Evolutionary conservation across 2,797 vertebrate genomes (phyloP).

Genomic region (Dallia pectoralis): DNA sequence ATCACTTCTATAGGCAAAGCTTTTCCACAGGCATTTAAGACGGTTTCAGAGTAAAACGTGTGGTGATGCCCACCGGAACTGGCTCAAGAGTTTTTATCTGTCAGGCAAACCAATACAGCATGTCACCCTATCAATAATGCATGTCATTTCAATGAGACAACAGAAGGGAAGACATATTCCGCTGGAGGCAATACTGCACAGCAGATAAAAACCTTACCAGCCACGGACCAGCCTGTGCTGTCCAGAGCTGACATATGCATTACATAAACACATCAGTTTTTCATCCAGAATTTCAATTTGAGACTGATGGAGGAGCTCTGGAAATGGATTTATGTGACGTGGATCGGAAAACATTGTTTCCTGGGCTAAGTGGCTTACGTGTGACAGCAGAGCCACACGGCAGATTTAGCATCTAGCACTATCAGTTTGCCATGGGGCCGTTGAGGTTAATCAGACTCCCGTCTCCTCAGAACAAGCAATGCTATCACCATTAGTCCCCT

Average conservation of each 20-base stretch:
- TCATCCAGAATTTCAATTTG: too few relatives aligned
- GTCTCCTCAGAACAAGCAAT: too few relatives aligned
- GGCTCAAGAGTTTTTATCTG: slow-evolving; percentile 31
- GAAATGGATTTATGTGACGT: too few relatives aligned
- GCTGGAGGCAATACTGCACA: slow-evolving; percentile 41
- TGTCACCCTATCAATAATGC: slow-evolving; percentile 50
- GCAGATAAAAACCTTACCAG: slow-evolving; percentile 25
- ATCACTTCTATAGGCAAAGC: neutral
- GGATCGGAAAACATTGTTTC: too few relatives aligned
- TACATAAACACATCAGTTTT: too few relatives aligned
- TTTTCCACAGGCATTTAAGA: neutral
- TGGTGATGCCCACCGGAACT: slow-evolving; percentile 26
- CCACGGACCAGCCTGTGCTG: neutral
- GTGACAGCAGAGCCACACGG: too few relatives aligned
- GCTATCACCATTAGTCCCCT: too few relatives aligned
- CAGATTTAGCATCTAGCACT: too few relatives aligned
- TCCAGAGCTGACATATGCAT: neutral
- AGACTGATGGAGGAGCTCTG: too few relatives aligned
- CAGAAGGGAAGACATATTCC: slow-evolving; percentile 38
- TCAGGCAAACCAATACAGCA: slow-evolving; percentile 31
- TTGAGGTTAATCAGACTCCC: too few relatives aligned
- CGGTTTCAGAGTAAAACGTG: neutral
- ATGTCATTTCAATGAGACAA: slow-evolving; percentile 51
- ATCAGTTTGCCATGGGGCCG: too few relatives aligned
- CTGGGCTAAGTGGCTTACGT: too few relatives aligned